phyloP scores from a whole-genome alignment of 2,888 invertebrate species.

The Ochropacha duplaris region DNA sequence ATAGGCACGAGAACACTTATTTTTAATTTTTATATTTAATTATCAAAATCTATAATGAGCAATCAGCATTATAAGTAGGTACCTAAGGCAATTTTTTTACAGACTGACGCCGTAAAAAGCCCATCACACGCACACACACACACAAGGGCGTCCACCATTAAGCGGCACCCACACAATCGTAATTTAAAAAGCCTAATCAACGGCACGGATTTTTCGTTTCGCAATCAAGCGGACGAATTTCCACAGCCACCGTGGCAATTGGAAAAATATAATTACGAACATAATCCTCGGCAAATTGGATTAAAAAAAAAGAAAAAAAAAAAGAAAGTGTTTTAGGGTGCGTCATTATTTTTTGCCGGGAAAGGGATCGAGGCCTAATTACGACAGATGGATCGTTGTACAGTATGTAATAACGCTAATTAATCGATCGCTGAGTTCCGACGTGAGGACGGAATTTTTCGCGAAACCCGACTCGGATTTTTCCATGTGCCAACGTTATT shows the following conservation, averaged over 20 bases:
- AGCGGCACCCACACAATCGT: conserved; percentile 43
- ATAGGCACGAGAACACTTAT: no score
- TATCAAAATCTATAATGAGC: not conserved
- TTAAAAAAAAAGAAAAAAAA: conserved; percentile 77
- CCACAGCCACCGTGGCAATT: conserved; percentile 70
- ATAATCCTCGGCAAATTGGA: conserved; percentile 83
- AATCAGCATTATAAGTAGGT: not conserved
- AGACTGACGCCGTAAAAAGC: conserved; percentile 13
- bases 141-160: conserved; percentile 9
- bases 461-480: conserved; percentile 27
- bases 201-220: conserved; percentile 62
- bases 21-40: no score
- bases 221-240: conserved; percentile 76
- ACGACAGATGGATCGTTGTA: conserved; percentile 79
- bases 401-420: conserved; percentile 79
- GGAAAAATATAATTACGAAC: conserved; percentile 83
- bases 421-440: conserved; percentile 70
- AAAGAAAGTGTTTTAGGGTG: conserved; percentile 81
- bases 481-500: not conserved
- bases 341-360: conserved; percentile 80
- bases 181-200: conserved; percentile 75
- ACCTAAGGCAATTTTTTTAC: not conserved
- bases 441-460: conserved; percentile 56
- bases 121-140: conserved; percentile 5
- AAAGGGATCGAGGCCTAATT: conserved; percentile 76